These are phyloP conservation scores for Melospiza georgiana DNA, from an alignment of 2,113 vertebrate genomes.

Conservation along the genomic window DNA sequence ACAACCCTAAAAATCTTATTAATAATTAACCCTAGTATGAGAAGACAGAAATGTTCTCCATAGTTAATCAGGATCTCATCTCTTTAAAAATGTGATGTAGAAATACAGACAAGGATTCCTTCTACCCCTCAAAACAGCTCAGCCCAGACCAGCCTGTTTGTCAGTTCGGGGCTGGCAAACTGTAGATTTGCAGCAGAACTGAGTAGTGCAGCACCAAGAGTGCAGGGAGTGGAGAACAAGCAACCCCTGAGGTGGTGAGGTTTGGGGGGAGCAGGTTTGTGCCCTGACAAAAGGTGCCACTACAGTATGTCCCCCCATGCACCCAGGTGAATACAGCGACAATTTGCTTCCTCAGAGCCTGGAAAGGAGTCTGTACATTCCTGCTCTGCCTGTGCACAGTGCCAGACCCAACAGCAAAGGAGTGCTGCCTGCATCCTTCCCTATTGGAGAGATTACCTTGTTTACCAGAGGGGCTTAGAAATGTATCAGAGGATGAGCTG, in stretches of 20 bases:
- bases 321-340: background rate
- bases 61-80: background rate
- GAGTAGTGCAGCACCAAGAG: background rate
- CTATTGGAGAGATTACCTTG: background rate
- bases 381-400: background rate
- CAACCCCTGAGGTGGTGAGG: accelerated
- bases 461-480: background rate
- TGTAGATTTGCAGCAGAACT: background rate
- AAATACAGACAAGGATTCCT: background rate
- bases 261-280: background rate
- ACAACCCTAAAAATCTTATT: conserved; percentile 2
- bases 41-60: background rate
- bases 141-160: background rate
- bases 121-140: background rate
- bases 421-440: background rate
- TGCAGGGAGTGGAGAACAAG: background rate
- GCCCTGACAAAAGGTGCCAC: background rate
- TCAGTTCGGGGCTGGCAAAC: background rate
- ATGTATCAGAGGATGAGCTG: background rate
- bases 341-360: background rate
- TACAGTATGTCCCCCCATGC: too few species aligned
- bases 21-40: background rate
- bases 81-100: background rate
- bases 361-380: background rate
- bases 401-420: background rate